Evolutionary conservation across 2,113 vertebrate species (phyloP), one percentile per base, ranked within the genome.

Genomic region (Oceanites oceanicus): DNA sequence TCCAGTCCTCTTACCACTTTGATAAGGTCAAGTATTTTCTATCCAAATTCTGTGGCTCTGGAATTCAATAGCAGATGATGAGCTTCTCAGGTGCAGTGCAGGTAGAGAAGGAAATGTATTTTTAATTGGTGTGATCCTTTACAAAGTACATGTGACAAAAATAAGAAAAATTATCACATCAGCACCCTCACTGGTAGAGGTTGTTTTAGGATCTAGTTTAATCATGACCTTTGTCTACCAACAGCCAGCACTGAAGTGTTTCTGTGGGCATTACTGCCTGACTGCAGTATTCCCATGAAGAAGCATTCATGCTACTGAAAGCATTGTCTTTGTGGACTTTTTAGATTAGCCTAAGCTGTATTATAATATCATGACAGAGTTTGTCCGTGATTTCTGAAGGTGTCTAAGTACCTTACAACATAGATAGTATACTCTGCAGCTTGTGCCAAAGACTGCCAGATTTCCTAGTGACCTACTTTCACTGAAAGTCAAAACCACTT

Each of bases 1-100:
- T 96, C 73, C 94, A 91, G 61, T 92, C 62, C 53, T 94, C 49
- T 87, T 85, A 55, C 63, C 52, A 67, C 52, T 93, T 90, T 45
- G 92, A 96, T 97, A 96, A 87, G n/a, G 94, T 94, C 83, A 93
- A 79, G 40, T 74, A 77, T 78, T 91, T 90, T 93, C 76, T 68
- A 10, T 71, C 9, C 3, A 79, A 91, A 85, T 58, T 88, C 63
- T 61, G 38, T 94, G 72, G 29, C 36, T 95, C 63, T 90, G 87
- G 72, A 94, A 62, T 78, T 93, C 84, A 84, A 11, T 47, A 81
- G 34, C 26, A 78, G 53, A 62, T 74, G 85, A 83, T 66, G 56
- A 87, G 11, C 45, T 20, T 66, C 75, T 70, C 88, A 82, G 62
- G 49, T 86, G 73, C 58, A 68, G 56, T 30, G 36, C n/a, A 90